These are phyloP conservation scores for Manis javanica DNA, from an alignment of 2,797 vertebrate species.

Conservation along the genomic window DNA sequence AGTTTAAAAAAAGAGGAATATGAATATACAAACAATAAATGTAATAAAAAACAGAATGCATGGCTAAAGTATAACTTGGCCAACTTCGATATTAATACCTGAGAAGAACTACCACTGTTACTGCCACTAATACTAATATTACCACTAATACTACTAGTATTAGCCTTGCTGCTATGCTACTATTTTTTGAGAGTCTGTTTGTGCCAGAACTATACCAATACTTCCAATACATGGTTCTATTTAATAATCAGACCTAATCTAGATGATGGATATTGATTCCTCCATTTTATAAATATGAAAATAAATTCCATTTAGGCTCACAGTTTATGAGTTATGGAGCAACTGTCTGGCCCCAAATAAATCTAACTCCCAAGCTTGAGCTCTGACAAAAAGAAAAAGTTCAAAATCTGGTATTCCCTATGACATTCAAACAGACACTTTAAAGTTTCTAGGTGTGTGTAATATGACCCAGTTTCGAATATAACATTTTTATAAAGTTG, in stretches of 20 bases:
- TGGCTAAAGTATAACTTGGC: background rate
- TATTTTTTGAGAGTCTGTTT: background rate
- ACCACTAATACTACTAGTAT: too few relatives aligned
- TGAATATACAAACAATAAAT: background rate
- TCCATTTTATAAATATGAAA: background rate
- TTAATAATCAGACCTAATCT: background rate
- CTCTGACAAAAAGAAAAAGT: background rate
- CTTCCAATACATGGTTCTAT: background rate
- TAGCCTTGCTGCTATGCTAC: background rate
- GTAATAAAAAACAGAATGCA: background rate
- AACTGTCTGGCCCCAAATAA: background rate
- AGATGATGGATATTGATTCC: background rate
- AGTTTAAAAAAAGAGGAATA: background rate
- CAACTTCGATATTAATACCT: background rate
- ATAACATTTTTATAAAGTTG: background rate
- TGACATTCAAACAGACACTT: background rate
- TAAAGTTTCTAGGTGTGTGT: background rate
- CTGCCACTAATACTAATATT: background rate
- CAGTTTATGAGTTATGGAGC: background rate
- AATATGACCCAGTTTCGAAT: background rate
- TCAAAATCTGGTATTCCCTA: background rate
- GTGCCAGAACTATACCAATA: background rate
- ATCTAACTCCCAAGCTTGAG: background rate
- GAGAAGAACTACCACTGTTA: background rate
- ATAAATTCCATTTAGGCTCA: background rate